Evolutionary conservation across 2,113 vertebrate genomes (phyloP).

Genomic region (Bettongia penicillata): DNA sequence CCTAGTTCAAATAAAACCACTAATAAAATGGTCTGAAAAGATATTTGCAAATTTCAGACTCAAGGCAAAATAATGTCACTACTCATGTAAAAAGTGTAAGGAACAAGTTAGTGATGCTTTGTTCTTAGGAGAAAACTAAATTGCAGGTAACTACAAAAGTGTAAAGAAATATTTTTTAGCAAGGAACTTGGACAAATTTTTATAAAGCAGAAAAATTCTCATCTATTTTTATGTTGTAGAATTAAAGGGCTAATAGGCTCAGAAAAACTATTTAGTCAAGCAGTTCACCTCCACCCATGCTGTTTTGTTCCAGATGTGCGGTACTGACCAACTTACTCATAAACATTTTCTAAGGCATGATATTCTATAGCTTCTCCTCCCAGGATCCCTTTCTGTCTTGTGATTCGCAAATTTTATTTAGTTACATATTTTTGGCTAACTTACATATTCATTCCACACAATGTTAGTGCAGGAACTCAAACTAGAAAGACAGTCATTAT

Average conservation of each 20-base stretch:
- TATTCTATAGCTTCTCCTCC: slow-evolving; percentile 47
- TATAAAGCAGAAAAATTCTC: background rate
- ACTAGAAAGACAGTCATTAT: background rate
- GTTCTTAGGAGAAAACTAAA: slow-evolving; percentile 13
- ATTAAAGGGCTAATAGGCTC: background rate
- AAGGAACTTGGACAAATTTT: background rate
- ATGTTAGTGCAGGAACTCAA: background rate
- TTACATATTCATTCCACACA: slow-evolving; percentile 8
- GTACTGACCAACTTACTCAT: background rate
- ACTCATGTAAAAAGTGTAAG: slow-evolving; percentile 4
- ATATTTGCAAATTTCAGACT: slow-evolving; percentile 44
- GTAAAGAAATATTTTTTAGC: background rate
- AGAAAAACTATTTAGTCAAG: background rate
- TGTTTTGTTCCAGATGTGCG: background rate
- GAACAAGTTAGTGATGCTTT: slow-evolving; percentile 7
- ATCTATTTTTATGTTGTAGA: slow-evolving; percentile 10
- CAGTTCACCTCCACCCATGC: slow-evolving; percentile 16
- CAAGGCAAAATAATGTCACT: slow-evolving; percentile 23
- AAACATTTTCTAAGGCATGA: slow-evolving; percentile 39
- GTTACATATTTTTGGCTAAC: background rate
- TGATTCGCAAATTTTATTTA: background rate
- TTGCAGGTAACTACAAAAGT: background rate
- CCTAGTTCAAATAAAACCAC: slow-evolving; percentile 38
- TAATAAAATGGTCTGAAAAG: slow-evolving; percentile 30
- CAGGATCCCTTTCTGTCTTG: background rate